Conservation (phyloP, 2,888 invertebrate species). For the Nymphalis urticae region DNA sequence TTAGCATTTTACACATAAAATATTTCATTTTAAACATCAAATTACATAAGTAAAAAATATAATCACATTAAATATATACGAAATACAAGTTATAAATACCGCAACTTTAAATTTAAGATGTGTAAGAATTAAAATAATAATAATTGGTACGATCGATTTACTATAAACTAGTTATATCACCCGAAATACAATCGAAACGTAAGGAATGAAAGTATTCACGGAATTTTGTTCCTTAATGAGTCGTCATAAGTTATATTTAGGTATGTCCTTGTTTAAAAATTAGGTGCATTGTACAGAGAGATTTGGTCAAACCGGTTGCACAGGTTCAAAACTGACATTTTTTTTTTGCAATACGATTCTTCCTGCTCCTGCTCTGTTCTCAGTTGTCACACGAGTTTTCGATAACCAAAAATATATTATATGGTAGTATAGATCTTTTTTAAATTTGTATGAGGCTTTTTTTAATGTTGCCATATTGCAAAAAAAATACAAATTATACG, state of each 20-base stretch:
- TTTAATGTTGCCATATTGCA: too few species aligned
- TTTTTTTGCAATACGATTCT: conserved; percentile 46
- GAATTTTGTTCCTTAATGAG: not conserved
- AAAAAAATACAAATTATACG: too few species aligned
- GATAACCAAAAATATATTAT: conserved; percentile 35
- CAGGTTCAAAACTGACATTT: conserved; percentile 44
- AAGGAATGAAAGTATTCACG: not conserved
- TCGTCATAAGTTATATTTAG: not conserved
- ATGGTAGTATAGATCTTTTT: conserved; percentile 14
- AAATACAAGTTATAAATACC: too few species aligned
- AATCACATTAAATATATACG: too few species aligned
- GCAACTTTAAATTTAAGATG: too few species aligned
- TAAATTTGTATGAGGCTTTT: not conserved
- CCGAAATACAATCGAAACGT: conserved; percentile 26
- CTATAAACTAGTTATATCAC: conserved; percentile 37
- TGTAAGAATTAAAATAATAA: too few species aligned
- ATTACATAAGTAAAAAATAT: too few species aligned
- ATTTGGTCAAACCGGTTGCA: conserved; percentile 49
- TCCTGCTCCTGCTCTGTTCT: conserved; percentile 46
- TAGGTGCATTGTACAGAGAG: conserved; percentile 35
- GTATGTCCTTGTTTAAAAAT: not conserved
- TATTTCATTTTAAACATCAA: too few species aligned
- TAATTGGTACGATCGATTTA: conserved; percentile 35
- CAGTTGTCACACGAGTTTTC: conserved; percentile 47
- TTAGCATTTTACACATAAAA: too few species aligned